Evolutionary conservation across 2,113 vertebrate genomes (phyloP), one percentile per base, ranked within the genome.

Genomic region (Trichomycterus rosablanca): DNA sequence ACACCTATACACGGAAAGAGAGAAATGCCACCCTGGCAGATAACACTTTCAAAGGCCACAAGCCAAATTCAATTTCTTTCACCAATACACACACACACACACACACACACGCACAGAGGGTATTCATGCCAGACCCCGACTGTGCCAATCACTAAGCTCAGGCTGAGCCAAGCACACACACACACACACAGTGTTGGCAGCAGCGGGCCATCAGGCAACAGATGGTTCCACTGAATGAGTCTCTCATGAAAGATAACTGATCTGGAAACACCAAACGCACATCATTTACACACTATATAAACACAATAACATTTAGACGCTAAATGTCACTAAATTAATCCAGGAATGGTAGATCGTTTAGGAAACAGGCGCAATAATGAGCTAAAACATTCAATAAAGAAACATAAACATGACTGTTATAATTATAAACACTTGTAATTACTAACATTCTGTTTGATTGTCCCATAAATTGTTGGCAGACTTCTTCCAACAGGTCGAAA

Each of bases 181-280:
- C 49, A 60, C 58, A 39, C 20, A 44, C 56, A 49, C 42, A 60
- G 46, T 63, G 37, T 48, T 73, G 66, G 61, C 71, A 64, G 46
- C 71, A 51, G 58, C 20, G 3, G 49, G 63, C 59, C 65, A 53
- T 64, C 67, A 61, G 63, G 71, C 60, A 58, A 64, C 71, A 76
- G 68, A 76, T 76, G 71, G 71, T 68, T 53, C 56, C 60, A 56
- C 74, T 76, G 74, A 73, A 73, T 68, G 74, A 73, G 53, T 32
- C 60, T 62, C 71, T 71, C 64, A 71, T 61, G 57, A 67, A 65
- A 73, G 68, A 68, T 65, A 70, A 63, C 45, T 59, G 65, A 71
- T 68, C 66, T 51, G 48, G 58, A 63, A 46, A 57, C 48, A 49
- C 49, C 62, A 58, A 60, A 65, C 45, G 20, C 59, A 28, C 50